Conservation (phyloP, 1,140 invertebrate species). For the Heliconius eleuchia region DNA sequence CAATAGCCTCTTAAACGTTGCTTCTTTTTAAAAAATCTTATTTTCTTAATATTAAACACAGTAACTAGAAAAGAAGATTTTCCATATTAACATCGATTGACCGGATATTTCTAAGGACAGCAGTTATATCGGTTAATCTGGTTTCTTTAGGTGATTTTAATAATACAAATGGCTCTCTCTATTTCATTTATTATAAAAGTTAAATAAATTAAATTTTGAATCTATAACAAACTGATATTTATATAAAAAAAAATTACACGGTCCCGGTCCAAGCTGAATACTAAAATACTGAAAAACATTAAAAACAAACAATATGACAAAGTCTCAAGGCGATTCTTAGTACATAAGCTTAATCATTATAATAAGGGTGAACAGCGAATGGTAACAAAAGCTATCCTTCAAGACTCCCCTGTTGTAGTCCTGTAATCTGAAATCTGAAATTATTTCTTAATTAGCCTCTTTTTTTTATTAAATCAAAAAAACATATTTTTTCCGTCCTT, state of each 20-base stretch:
- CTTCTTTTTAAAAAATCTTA: no score
- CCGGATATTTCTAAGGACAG: no score
- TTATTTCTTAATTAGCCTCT: slow-evolving; percentile 60
- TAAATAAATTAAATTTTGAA: no score
- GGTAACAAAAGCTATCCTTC: slow-evolving; percentile 51
- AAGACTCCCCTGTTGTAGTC: slow-evolving; percentile 67
- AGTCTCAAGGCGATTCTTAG: slow-evolving; percentile 12
- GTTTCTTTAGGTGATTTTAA: no score
- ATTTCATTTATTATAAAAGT: no score
- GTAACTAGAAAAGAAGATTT: no score
- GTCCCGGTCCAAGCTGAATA: not conserved
- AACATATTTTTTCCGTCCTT: not conserved
- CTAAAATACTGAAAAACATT: slow-evolving; percentile 15
- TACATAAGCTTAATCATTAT: slow-evolving; percentile 27
- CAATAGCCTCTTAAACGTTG: no score
- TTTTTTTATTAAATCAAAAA: slow-evolving; percentile 10
- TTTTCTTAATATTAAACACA: no score
- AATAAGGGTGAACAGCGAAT: slow-evolving; percentile 53
- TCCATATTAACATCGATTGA: no score
- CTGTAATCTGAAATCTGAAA: slow-evolving; percentile 78
- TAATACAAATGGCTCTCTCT: no score
- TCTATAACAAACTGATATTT: no score
- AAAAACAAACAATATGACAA: not conserved
- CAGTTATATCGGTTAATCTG: no score
- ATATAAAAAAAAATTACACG: not conserved